Base-by-base conservation (phyloP, 2,113 vertebrate species). In the Steatornis caripensis region DNA sequence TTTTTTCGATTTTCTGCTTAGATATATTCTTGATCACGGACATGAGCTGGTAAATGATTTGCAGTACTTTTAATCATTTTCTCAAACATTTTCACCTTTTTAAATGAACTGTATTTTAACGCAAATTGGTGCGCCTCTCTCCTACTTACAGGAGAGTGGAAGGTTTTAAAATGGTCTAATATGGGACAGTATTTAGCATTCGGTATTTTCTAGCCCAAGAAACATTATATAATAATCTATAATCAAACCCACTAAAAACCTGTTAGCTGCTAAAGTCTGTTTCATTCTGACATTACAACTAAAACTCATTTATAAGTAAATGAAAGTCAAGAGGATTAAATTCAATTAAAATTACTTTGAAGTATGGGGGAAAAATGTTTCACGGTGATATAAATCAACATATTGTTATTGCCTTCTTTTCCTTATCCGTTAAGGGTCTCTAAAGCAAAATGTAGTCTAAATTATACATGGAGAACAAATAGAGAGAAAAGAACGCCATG, bases 341-440 rank as follows among this genome's bases (percentile, higher is more conserved):
- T 97, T 98, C 98, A 98, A 98, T 98, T 98, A 98, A 97, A 98
- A 97, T 96, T 96, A 98, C 97, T 97, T 98, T 97, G 96, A 98
- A 97, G 97, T 94, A 97, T 91, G 95, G 97, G 96, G 97, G 81
- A 11, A 97, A 96, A 97, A 95, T 95, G 96, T 97, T 97, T 96
- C 97, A 94, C 65, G 26, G 58, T 85, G 97, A 97, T 98, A 97
- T 97, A 98, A 98, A 98, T 97, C 97, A 97, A 96, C 95, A 83
- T 85, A 96, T 83, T 90, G 97, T 97, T 96, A 96, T 95, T 97
- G 97, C 97, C 93, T 96, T 85, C 95, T 95, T 97, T 97, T 96
- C 92, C 97, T 98, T 97, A 92, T 91, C 94, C 82, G 41, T 57
- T 89, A 93, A 97, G 96, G 95, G 95, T 94, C 91, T 96, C 94